Base-by-base conservation (phyloP, 2,113 vertebrate species). In the Chitala chitala region DNA sequence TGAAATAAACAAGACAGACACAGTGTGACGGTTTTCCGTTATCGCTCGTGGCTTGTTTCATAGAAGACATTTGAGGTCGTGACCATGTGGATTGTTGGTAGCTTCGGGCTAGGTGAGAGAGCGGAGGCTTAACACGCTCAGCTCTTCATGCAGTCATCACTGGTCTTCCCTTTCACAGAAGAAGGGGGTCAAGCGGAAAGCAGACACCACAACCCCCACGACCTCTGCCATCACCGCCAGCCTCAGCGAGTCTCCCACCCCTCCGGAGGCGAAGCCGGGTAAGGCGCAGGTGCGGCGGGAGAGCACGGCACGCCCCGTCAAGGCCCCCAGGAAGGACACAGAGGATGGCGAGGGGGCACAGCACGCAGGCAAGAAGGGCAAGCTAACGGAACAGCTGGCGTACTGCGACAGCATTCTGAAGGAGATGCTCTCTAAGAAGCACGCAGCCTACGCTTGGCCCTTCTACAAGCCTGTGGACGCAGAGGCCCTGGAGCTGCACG, bases 391-490 rank as follows among this genome's bases (percentile, higher is more conserved):
- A 77, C 94, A 96, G 81, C 91, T 99, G 69, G 91, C 90, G 69
- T 90, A 93, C 87, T 99, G 97, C 48, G 91, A 90, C 71, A 91
- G 88, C 69, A 95, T 98, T 79, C 92, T 99, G 76, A 92, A 90
- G 79, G 97, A 99, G 79, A 91, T 99, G 94, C 89, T 98, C 6
- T 97, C 94, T 0, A 98, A 95, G 89, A 99, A 94, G 81, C 95
- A 98, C 0, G 88, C 87, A 0, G 90, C 91, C 61, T 96, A 95
- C 0, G 97, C 97, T 0, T 98, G 97, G 97, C 97, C 97, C 36
- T 99, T 99, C 87, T 98, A 98, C 89, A 91, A 93, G 80, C 97
- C 96, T 0, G 95, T 98, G n/a, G 95, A 99, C 0, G 93, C 93
- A 0, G 90, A 93, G 82, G 95, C 93, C 7, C 90, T 99, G 82